A percentile compares a stretch with the other conserved stretches of the same genome.
These are phyloP conservation scores for Ptilonorhynchus violaceus DNA, from an alignment of 2,113 vertebrate species.

Conservation along the genomic window DNA sequence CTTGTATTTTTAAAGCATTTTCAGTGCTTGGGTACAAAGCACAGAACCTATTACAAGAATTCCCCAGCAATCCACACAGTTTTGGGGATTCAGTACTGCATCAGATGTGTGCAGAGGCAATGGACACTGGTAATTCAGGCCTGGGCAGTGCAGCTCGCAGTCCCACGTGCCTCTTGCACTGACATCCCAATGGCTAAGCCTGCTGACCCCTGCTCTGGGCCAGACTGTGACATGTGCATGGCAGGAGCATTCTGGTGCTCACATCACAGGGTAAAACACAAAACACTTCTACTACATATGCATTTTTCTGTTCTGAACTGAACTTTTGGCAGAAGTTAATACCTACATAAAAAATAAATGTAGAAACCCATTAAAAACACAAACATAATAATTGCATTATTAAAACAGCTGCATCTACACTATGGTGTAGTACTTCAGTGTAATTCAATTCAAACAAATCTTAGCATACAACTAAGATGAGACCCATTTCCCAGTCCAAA, in stretches of 20 bases:
- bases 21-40: neutral
- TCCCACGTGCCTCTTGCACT: neutral
- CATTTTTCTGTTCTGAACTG: neutral
- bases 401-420: slow-evolving; percentile 46
- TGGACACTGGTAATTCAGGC: neutral
- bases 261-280: neutral
- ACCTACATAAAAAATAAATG: slow-evolving; percentile 41
- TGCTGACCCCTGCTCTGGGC: neutral
- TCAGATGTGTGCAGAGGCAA: neutral
- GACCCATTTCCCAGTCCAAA: slow-evolving; percentile 17
- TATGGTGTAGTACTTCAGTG: slow-evolving; percentile 50
- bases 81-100: neutral
- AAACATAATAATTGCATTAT: neutral
- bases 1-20: slow-evolving; percentile 42
- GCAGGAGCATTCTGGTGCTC: neutral
- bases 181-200: neutral
- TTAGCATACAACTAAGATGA: slow-evolving; percentile 26
- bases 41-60: neutral
- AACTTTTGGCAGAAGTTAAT: slow-evolving; percentile 33
- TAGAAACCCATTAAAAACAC: slow-evolving; percentile 53
- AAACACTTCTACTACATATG: neutral
- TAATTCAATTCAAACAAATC: slow-evolving; percentile 26
- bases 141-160: neutral
- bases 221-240: neutral
- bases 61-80: neutral